Evolutionary conservation across 2,888 invertebrate genomes (phyloP).

Genomic region (Caenorhabditis sulstoni): DNA sequence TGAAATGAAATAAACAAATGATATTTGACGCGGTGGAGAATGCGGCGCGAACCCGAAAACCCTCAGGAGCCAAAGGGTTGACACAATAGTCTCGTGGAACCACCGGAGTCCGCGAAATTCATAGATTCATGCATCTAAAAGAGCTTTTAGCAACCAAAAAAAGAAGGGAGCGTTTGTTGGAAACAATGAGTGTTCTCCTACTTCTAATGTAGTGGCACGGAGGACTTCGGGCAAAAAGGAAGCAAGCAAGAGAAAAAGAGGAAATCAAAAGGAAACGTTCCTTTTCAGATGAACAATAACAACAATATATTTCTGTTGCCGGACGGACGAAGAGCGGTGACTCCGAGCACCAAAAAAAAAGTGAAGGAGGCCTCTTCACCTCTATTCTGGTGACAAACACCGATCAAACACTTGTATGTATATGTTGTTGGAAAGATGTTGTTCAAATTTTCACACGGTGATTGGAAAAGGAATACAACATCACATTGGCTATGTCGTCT

Average conservation of each 20-base stretch:
- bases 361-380: no score
- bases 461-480: no score
- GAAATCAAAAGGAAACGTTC: slow-evolving; percentile 21
- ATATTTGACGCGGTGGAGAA: slow-evolving; percentile 36
- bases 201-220: neutral
- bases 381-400: no score
- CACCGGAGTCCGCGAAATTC: slow-evolving; percentile 50
- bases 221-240: slow-evolving; percentile 1
- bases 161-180: slow-evolving; percentile 7
- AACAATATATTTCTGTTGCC: slow-evolving; percentile 3
- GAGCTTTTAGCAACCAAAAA: slow-evolving; percentile 30
- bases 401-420: no score
- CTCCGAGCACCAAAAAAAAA: no score
- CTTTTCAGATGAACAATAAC: slow-evolving; percentile 17
- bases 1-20: slow-evolving; percentile 49
- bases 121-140: slow-evolving; percentile 64
- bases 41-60: neutral
- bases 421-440: no score
- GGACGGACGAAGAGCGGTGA: no score
- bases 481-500: no score
- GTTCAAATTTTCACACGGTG: no score
- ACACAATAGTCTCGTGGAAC: slow-evolving; percentile 1
- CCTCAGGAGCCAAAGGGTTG: neutral
- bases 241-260: slow-evolving; percentile 13
- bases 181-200: slow-evolving; percentile 34